A percentile compares a stretch with the other conserved stretches of the same genome.
Evolutionary conservation across 2,888 invertebrate species (phyloP).

Genomic region (Zaprionus obscuricornis): DNA sequence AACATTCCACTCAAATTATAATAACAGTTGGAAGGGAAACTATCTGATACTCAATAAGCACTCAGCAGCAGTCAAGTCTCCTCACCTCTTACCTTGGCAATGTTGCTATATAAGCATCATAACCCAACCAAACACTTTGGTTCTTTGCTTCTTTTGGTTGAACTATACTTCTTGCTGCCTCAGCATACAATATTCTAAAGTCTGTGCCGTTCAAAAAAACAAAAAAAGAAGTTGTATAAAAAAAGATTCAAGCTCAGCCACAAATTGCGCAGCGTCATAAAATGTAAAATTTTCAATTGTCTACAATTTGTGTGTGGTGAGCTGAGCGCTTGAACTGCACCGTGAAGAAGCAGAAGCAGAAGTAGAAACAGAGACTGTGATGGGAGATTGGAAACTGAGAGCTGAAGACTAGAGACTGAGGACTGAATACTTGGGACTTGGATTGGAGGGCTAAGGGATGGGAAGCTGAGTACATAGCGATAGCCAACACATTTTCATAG

Average conservation of each 20-base stretch:
- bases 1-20: too few relatives aligned
- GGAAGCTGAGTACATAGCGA: too few relatives aligned
- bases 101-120: slow-evolving; percentile 7
- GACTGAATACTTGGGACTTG: neutral
- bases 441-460: too few relatives aligned
- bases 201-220: slow-evolving; percentile 34
- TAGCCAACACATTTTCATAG: slow-evolving; percentile 77
- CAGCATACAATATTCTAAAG: slow-evolving; percentile 52
- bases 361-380: neutral
- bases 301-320: slow-evolving; percentile 64
- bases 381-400: too few relatives aligned
- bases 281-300: slow-evolving; percentile 78
- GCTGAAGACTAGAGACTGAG: too few relatives aligned
- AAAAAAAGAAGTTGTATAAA: neutral
- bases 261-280: slow-evolving; percentile 76
- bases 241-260: slow-evolving; percentile 43
- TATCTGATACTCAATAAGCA: too few relatives aligned
- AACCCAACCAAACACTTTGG: too few relatives aligned
- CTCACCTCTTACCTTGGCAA: slow-evolving; percentile 1
- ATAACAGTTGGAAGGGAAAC: too few relatives aligned
- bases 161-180: neutral
- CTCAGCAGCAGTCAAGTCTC: too few relatives aligned
- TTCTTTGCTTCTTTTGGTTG: too few relatives aligned
- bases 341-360: neutral
- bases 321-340: slow-evolving; percentile 42